Conservation (phyloP, 2,113 vertebrate species). For the Pardalotus punctatus region DNA sequence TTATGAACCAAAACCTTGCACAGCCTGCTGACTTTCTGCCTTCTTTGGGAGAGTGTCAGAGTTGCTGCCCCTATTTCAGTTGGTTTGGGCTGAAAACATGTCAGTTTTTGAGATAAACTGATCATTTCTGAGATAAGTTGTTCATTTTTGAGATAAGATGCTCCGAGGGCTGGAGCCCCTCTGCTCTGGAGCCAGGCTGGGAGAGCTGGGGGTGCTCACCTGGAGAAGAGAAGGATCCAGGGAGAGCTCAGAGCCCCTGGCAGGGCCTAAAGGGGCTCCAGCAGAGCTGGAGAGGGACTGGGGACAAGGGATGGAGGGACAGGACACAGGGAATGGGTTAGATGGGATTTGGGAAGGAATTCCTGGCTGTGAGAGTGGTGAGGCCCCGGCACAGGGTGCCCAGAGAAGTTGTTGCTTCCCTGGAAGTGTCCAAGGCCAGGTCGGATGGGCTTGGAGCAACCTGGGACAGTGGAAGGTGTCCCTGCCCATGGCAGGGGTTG, state of each 20-base stretch:
- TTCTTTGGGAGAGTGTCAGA: neutral
- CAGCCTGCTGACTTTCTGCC: rapidly evolving
- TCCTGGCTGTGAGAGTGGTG: rapidly evolving
- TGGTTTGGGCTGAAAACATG: neutral
- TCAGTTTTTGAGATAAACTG: neutral
- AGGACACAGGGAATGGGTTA: rapidly evolving
- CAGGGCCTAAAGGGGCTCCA: neutral
- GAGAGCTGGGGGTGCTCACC: neutral
- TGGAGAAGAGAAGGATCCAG: neutral
- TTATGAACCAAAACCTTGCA: neutral
- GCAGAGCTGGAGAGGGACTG: neutral
- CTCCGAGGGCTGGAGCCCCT: neutral
- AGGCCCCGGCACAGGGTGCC: neutral
- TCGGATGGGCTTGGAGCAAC: rapidly evolving
- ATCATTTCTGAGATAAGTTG: neutral
- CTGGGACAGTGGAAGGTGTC: neutral
- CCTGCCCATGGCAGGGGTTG: neutral
- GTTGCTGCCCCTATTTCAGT: neutral
- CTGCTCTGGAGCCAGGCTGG: neutral
- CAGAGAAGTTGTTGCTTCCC: neutral
- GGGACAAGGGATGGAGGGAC: neutral
- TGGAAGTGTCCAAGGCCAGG: neutral
- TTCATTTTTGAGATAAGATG: neutral
- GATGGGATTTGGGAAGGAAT: neutral
- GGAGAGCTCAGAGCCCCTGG: neutral